A percentile compares a stretch with the other conserved stretches of the same genome.
Conservation (phyloP, 1,140 invertebrate species). For the Scaptomyza pallida region DNA sequence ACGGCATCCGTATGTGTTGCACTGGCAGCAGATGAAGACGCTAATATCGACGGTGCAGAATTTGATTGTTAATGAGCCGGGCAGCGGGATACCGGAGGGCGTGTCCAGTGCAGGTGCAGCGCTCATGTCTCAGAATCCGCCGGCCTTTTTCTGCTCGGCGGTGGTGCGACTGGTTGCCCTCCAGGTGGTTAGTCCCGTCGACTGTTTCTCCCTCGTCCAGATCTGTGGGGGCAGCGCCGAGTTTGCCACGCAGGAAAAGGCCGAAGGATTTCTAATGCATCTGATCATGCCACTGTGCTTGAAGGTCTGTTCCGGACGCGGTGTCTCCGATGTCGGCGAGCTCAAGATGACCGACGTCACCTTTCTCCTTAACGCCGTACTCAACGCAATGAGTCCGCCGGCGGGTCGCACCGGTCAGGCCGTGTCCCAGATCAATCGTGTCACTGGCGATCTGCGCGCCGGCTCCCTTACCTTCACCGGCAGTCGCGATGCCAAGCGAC, state of each 20-base stretch:
- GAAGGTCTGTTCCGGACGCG: conserved; percentile 94
- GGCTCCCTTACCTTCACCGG: conserved; percentile 91
- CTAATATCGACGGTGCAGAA: conserved; percentile 91
- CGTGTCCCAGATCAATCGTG: conserved; percentile 87
- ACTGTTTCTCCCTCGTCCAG: conserved; percentile 96
- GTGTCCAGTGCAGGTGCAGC: conserved; percentile 91
- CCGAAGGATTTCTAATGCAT: conserved; percentile 97
- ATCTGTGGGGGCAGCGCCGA: conserved; percentile 95
- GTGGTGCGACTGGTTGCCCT: conserved; percentile 96
- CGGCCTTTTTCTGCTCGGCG: conserved; percentile 97
- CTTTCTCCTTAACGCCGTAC: conserved; percentile 94
- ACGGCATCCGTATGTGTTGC: conserved; percentile 97
- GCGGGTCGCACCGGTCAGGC: conserved; percentile 86
- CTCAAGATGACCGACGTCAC: conserved; percentile 95
- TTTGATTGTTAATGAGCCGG: conserved; percentile 79
- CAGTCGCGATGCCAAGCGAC: conserved; percentile 89
- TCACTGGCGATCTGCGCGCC: conserved; percentile 88
- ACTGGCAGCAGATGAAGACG: conserved; percentile 97
- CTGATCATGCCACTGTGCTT: conserved; percentile 98
- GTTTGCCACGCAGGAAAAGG: conserved; percentile 95
- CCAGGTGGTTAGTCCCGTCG: conserved; percentile 95
- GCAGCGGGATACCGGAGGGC: conserved; percentile 85
- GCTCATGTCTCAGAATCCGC: conserved; percentile 94
- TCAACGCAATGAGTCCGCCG: conserved; percentile 94
- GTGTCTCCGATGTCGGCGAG: conserved; percentile 93